Evolutionary conservation across 2,113 vertebrate species (phyloP).

Genomic region (Dicentrarchus labrax): DNA sequence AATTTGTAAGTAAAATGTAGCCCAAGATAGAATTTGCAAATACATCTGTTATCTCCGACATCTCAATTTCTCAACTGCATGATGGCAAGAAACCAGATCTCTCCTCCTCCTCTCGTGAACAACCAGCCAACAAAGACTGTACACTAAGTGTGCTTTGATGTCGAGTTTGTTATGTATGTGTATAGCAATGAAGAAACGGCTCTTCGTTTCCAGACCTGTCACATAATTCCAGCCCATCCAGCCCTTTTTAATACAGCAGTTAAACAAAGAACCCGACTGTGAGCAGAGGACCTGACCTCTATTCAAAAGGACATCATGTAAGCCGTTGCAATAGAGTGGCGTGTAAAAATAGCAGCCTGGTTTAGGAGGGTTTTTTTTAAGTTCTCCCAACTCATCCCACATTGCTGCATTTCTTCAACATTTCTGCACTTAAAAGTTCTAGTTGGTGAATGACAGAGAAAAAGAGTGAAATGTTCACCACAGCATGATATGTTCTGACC

Average conservation of each 20-base stretch:
- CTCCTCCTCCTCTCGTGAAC: too few species aligned
- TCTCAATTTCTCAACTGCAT: conserved; percentile 9
- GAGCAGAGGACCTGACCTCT: conserved; percentile 65
- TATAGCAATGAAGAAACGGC: not conserved
- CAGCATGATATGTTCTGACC: too few species aligned
- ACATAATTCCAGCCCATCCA: not conserved
- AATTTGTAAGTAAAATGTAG: conserved; percentile 12
- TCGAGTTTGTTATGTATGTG: not conserved
- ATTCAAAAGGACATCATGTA: conserved; percentile 39
- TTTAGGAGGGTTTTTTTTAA: conserved; percentile 18
- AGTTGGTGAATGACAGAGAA: not conserved
- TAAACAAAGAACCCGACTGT: conserved; percentile 21
- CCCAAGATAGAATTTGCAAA: not conserved
- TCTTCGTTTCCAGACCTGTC: not conserved
- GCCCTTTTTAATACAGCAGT: conserved; percentile 12
- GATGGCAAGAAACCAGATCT: not conserved
- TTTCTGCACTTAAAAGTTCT: not conserved
- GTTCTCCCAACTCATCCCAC: conserved; percentile 18
- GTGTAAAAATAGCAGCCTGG: conserved; percentile 52
- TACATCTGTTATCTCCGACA: not conserved
- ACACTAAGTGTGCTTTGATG: not conserved
- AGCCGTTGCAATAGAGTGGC: conserved; percentile 19
- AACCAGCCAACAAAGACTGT: not conserved
- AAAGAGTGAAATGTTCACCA: not conserved
- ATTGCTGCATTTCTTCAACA: not conserved